Percentiles rank a stretch among this genome's conserved stretches.
Conservation (phyloP, 1,140 invertebrate genomes). For the Camponotus vicinus region DNA sequence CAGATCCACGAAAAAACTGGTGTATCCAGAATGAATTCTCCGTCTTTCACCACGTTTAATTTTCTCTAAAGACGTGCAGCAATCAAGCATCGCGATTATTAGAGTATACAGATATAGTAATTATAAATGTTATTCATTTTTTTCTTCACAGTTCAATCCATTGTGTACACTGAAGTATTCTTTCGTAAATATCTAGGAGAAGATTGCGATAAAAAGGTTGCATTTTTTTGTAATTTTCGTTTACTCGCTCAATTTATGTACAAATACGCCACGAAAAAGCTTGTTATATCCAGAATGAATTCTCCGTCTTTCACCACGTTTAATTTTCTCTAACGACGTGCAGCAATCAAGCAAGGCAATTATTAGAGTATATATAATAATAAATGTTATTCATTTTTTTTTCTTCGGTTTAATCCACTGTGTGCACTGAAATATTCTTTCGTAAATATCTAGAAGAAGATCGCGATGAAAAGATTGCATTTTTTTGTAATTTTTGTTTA, state of each 20-base stretch:
- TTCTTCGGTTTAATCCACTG: neutral
- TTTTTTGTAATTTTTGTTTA: constrained; percentile 4
- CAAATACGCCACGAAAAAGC: neutral
- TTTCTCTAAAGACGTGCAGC: neutral
- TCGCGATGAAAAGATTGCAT: neutral
- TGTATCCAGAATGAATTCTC: constrained; percentile 1
- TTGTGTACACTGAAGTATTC: neutral
- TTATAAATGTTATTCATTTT: no score
- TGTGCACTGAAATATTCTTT: neutral
- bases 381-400: neutral
- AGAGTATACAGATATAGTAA: neutral
- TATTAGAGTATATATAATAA: no score
- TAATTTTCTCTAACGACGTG: neutral
- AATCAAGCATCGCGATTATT: neutral
- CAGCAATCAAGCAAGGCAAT: neutral
- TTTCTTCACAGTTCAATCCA: neutral
- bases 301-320: neutral
- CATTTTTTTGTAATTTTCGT: neutral
- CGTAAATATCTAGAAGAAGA: neutral
- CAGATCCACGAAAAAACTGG: constrained; percentile 25
- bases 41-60: neutral
- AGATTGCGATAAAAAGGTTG: neutral
- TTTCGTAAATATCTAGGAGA: neutral
- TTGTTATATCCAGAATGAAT: neutral
- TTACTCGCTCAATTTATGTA: neutral